These are phyloP conservation scores for Archips crataeganus DNA, from an alignment of 2,888 invertebrate species.

Conservation along the genomic window DNA sequence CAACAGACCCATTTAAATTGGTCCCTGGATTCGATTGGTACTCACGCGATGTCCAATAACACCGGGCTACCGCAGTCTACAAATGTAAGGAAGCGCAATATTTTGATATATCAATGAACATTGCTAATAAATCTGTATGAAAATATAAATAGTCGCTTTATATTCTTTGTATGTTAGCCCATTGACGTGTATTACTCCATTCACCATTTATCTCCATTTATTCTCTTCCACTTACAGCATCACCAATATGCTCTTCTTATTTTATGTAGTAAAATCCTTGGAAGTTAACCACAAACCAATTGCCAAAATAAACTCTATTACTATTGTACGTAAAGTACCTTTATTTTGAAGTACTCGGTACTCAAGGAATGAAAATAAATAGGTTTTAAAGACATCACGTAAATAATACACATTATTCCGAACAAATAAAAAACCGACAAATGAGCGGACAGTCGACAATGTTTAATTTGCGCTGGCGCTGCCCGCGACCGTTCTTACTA, in stretches of 20 bases:
- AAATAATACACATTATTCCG: constrained; percentile 32
- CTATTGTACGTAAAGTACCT: constrained; percentile 1
- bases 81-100: constrained; percentile 10
- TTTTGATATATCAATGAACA: background rate
- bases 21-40: constrained; percentile 13
- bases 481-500: constrained; percentile 29
- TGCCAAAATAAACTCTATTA: background rate
- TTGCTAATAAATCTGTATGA: background rate
- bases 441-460: constrained; percentile 18
- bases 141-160: background rate
- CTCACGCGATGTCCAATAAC: constrained; percentile 31
- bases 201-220: too few relatives aligned
- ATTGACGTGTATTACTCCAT: too few relatives aligned
- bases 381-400: constrained; percentile 21
- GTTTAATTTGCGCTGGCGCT: constrained; percentile 31
- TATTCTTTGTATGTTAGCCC: background rate
- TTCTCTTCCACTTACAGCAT: too few relatives aligned
- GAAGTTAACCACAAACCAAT: background rate
- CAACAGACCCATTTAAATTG: constrained; percentile 6
- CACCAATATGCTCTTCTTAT: background rate
- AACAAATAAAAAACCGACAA: constrained; percentile 35
- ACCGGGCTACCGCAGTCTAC: constrained; percentile 20
- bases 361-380: constrained; percentile 1
- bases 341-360: background rate
- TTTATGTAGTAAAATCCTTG: background rate